Base-by-base conservation (phyloP, 2,888 invertebrate genomes). In the Hanleya hanleyi region DNA sequence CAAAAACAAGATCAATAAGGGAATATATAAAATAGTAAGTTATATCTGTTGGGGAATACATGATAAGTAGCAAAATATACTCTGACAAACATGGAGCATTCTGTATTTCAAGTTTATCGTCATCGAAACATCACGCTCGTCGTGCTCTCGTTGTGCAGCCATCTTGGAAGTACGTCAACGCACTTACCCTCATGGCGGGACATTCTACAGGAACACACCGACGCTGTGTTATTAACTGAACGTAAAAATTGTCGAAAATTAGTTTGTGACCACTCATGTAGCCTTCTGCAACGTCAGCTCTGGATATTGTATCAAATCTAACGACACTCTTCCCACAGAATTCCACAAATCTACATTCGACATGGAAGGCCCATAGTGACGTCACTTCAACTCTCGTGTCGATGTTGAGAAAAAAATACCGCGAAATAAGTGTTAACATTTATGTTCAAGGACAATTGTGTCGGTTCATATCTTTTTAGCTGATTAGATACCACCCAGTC, bases 171-270 rank as follows among this genome's bases (percentile, higher is more conserved):
- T 67, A 61, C 57, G 67, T 70, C 67, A 66, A 70, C 50, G 47
- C 71, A 84, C 88, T 84, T 83, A 90, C 91, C 90, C 94, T 96
- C 96, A 95, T 96, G 96, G 93, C 96, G 95, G 94, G 95, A 96
- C 96, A 96, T 96, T 94, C 93, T 87, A 84, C 73, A 78, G 64
- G 71, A 69, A 70, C 38, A 41, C 35, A 73, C 57, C 49, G 66
- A 37, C 51, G 35, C 37, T 26, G 1, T 7, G 33, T 62, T 66
- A 71, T 15, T 57, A 57, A 57, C 22, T 22, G 22, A 57, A 57
- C 26, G 29, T 15, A 22, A 29, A 57, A 57, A 57, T 57, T 57
- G 29, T 57, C 57, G 57, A 57, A 57, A 57, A 57, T 15, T 32
- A 15, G 15, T 29, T 29, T 57, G 26, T 15, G 12, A 29, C 26